Base-by-base conservation (phyloP, 92 coral and sea anemone genomes). In the Actinostola sp. region DNA sequence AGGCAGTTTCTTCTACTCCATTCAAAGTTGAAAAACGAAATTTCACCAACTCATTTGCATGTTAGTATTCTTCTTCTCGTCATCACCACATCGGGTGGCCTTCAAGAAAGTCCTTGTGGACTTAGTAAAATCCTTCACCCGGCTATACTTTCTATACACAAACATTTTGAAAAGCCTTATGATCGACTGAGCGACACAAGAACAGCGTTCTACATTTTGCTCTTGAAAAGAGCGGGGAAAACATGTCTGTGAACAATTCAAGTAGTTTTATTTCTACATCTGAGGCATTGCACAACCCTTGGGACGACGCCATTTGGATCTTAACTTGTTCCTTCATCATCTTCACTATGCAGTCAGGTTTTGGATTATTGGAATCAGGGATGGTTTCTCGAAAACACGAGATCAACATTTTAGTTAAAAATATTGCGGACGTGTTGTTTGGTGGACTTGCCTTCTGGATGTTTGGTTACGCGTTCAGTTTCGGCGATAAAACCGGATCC, bases 241-340 rank as follows among this genome's bases (percentile, higher is more conserved):
- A 46, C 9, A 46, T 46, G 19, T 46, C 45, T 14, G 45, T 14
- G 14, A 39, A 39, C 52, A 66, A 66, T 43, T 28, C 72, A 8
- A 66, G 57, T 3, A 8, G 8, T 48, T 21, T 42, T 0, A 17
- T 38, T 8, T 51, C 78, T 8, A 20, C 71, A 20, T 38, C 5
- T 17, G 11, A 28, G 7, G 26, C 64, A 0, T 24, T 39, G 26
- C 89, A 84, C 4, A 84, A 84, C 32, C 84, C 84, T 26, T 84
- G 89, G 89, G 89, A 84, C n/a, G 89, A 84, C 26, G 89, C 89
- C 0, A 81, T 84, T 0, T 84, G 89, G 89, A 84, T 84, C 32
- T 42, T 84, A 52, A 84, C 89, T 0, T 84, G 89, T 45, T 74
- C 89, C 14, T 84, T 84, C 57, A 84, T 84, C 15, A 84, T 84